phyloP scores from a whole-genome alignment of 2,113 vertebrate genomes.

The Dipodomys spectabilis region DNA sequence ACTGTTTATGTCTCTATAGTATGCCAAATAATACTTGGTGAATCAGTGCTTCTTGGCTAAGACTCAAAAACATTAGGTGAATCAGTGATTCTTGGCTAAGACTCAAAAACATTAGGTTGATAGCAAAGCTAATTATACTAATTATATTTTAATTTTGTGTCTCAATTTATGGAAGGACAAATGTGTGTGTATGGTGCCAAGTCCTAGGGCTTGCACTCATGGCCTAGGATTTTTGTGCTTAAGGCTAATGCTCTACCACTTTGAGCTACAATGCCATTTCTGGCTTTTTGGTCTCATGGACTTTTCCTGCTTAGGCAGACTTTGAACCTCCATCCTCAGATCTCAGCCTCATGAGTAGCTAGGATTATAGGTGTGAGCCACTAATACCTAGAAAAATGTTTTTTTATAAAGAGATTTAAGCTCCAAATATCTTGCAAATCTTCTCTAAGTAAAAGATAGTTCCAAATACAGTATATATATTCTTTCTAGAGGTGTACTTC shows the following conservation, averaged over 20 bases:
- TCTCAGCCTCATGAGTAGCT: too few species aligned
- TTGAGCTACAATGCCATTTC: too few species aligned
- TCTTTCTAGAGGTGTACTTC: not conserved
- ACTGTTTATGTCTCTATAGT: slow-evolving; percentile 36
- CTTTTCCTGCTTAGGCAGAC: too few species aligned
- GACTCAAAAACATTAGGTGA: slow-evolving; percentile 33
- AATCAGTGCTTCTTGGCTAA: slow-evolving; percentile 48
- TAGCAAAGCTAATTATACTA: slow-evolving; percentile 44
- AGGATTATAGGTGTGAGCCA: too few species aligned
- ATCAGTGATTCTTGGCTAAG: slow-evolving; percentile 43
- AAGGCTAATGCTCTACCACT: too few species aligned
- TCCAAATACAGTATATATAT: slow-evolving; percentile 1
- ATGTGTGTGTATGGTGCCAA: too few species aligned
- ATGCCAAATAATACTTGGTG: slow-evolving; percentile 30
- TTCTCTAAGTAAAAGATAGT: slow-evolving; percentile 5
- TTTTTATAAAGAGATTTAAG: slow-evolving; percentile 44
- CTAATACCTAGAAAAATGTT: not conserved
- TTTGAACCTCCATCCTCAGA: too few species aligned
- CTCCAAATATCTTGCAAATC: slow-evolving; percentile 24
- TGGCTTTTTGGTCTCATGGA: too few species aligned
- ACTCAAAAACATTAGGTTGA: slow-evolving; percentile 1
- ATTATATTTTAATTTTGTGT: slow-evolving; percentile 4
- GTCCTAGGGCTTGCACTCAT: too few species aligned
- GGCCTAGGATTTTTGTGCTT: too few species aligned
- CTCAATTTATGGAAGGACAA: slow-evolving; percentile 24